Evolutionary conservation across 2,113 vertebrate genomes (phyloP), one percentile per base, ranked within the genome.

Genomic region (Carassius gibelio): DNA sequence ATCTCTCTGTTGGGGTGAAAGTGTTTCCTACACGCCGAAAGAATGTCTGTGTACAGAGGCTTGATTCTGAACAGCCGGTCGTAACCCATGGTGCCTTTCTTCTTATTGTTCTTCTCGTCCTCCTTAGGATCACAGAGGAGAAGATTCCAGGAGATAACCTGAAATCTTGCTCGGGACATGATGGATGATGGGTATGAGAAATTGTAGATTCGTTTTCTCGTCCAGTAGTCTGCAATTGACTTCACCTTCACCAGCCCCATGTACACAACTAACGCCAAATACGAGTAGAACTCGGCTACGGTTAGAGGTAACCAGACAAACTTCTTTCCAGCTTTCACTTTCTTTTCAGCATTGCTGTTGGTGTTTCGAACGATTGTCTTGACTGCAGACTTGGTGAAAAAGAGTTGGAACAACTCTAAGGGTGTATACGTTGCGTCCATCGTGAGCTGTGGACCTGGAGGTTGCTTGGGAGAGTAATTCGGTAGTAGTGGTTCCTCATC

Each of bases 1-100:
- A 88, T 30, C 62, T 88, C 88, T 92, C 75, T 90, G 88, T 21
- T 91, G 1, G 92, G 92, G 4, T 93, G 92, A 64, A 88, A 93
- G 80, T 89, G 90, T 0, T 89, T 88, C 61, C 87, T 77, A 82
- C 92, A 92, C 19, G 89, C 91, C 15, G 87, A 87, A 75, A 92
- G 14, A 62, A 93, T 91, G 7, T 92, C 90, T 13, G 64, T 83
- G 26, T 92, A 91, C 1, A 93, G 82, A 0, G 92, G 93, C 57
- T 86, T 90, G 76, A 93, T 84, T 82, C 89, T 92, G 77, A 88
- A 89, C 23, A 93, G 89, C 34, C 50, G 80, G 68, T 94, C 91
- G 19, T 89, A 92, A 4, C 15, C 84, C 0, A 69, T 0, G 0
- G 91, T 91, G 15, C 92, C 92, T 57, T 89, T 92, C 57, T 91